Evolutionary conservation across 2,113 vertebrate species (phyloP).

Genomic region (Oncorhynchus gorbuscha): DNA sequence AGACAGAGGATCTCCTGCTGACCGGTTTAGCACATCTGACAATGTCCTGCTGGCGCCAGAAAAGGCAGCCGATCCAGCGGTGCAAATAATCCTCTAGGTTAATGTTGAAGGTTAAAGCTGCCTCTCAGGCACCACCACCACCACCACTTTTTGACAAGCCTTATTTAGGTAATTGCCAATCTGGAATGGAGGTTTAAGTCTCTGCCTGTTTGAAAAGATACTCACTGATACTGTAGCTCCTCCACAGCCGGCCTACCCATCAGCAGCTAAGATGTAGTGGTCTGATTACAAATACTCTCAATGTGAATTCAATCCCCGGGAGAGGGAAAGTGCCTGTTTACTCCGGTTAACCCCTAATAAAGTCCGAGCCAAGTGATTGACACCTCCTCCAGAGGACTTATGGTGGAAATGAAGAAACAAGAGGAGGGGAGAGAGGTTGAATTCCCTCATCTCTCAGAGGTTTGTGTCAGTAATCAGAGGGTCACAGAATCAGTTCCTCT

Average conservation of each 20-base stretch:
- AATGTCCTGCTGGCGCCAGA: too few relatives aligned
- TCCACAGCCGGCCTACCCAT: neutral
- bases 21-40: too few relatives aligned
- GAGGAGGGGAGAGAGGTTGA: neutral
- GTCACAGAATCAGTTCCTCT: neutral
- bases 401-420: slow-evolving; percentile 17
- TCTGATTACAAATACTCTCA: slow-evolving; percentile 39
- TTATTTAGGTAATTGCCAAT: slow-evolving; percentile 41
- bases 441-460: neutral
- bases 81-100: too few relatives aligned
- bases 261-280: slow-evolving; percentile 26
- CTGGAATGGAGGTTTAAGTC: slow-evolving; percentile 1
- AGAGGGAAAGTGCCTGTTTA: slow-evolving; percentile 26
- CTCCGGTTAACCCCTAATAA: slow-evolving; percentile 51
- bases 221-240: slow-evolving; percentile 18
- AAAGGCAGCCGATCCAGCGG: too few relatives aligned
- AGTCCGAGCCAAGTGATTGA: slow-evolving; percentile 39
- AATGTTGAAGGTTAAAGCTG: too few relatives aligned
- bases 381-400: slow-evolving; percentile 21
- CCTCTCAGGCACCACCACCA: too few relatives aligned
- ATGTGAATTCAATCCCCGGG: slow-evolving; percentile 9
- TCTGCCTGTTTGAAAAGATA: slow-evolving; percentile 45
- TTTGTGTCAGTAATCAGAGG: neutral
- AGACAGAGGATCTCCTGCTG: too few relatives aligned
- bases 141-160: slow-evolving; percentile 12